Evolutionary conservation across 2,113 vertebrate genomes (phyloP).

Genomic region (Oreochromis spilurus): DNA sequence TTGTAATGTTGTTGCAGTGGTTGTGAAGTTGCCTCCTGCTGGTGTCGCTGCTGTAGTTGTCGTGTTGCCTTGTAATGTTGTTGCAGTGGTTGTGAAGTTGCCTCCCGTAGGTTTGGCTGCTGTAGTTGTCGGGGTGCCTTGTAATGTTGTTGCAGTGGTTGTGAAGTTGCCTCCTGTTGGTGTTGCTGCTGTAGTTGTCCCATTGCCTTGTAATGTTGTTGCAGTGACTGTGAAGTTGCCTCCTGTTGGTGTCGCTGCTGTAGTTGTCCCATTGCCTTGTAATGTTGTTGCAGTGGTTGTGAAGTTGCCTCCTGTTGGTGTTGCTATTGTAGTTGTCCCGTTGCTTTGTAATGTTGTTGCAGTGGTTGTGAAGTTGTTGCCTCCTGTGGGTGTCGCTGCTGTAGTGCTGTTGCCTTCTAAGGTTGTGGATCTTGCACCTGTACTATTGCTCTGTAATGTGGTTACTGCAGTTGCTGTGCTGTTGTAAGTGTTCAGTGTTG

Average conservation of each 20-base stretch:
- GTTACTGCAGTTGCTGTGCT: background rate
- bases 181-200: background rate
- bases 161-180: background rate
- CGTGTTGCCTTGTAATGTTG: background rate
- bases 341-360: background rate
- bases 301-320: background rate
- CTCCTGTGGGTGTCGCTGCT: rapidly evolving
- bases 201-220: background rate
- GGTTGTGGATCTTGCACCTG: background rate
- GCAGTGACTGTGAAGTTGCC: background rate
- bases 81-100: background rate
- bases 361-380: background rate
- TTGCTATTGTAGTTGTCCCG: no score
- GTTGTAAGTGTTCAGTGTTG: background rate
- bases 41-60: no score
- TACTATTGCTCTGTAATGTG: background rate
- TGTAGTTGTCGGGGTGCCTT: background rate
- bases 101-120: background rate
- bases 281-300: background rate
- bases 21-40: background rate
- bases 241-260: rapidly evolving
- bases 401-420: background rate
- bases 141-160: background rate
- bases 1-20: background rate
- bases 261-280: background rate